Conservation (phyloP, 2,797 vertebrate genomes). For the Urocyon cinereoargenteus region DNA sequence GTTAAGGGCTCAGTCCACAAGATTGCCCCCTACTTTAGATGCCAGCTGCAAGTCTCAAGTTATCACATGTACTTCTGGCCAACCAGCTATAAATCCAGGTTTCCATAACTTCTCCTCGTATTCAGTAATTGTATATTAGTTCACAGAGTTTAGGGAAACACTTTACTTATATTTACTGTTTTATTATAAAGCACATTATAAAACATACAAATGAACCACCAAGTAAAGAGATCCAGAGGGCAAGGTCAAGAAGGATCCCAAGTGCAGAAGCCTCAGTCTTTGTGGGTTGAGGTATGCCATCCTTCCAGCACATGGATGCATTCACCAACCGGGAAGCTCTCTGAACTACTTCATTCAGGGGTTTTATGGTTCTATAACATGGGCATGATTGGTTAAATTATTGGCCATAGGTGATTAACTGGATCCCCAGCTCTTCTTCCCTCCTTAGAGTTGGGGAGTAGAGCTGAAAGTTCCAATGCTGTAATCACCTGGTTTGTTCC, state of each 20-base stretch:
- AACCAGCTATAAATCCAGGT: not conserved
- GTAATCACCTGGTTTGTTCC: not conserved
- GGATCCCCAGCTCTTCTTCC: not conserved
- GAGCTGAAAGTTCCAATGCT: not conserved
- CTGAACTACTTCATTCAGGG: not conserved
- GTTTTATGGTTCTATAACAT: not conserved
- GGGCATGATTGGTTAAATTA: not conserved
- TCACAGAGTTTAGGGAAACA: not conserved
- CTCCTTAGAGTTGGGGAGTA: not conserved
- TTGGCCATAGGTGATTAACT: not conserved
- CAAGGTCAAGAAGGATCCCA: not conserved
- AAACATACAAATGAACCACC: not conserved
- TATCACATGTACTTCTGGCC: not conserved
- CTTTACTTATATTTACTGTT: not conserved
- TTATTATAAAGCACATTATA: not conserved
- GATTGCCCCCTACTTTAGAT: not conserved
- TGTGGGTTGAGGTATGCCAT: not conserved
- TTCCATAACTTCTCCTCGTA: not conserved
- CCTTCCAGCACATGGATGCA: not conserved
- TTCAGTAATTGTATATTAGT: not conserved
- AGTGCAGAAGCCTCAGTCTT: not conserved
- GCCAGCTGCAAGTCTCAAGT: not conserved
- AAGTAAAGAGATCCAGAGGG: not conserved
- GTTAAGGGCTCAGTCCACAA: not conserved
- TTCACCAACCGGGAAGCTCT: not conserved